Evolutionary conservation across 2,113 vertebrate genomes (phyloP).

Genomic region (Setophaga coronata): DNA sequence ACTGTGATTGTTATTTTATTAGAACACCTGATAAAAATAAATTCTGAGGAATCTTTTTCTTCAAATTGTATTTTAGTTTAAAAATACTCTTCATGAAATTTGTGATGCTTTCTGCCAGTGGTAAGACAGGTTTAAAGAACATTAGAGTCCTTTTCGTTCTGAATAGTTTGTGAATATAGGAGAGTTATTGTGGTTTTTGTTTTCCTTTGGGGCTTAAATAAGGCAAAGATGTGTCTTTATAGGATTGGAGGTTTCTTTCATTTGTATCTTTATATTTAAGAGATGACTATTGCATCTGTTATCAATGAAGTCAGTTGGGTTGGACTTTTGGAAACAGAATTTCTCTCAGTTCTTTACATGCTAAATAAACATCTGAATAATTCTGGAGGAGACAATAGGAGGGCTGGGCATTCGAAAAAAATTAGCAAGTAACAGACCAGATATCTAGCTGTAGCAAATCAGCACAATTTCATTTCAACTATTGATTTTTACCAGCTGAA

Average conservation of each 20-base stretch:
- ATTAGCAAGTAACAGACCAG: not conserved
- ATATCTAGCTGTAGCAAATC: not conserved
- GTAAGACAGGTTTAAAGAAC: conserved; percentile 6
- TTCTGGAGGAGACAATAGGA: not conserved
- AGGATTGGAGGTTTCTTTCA: not conserved
- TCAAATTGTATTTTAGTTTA: not conserved
- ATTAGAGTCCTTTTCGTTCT: not conserved
- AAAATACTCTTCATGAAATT: not conserved
- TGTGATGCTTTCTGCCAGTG: not conserved
- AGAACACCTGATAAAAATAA: not conserved
- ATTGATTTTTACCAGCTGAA: not conserved
- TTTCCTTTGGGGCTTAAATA: not conserved
- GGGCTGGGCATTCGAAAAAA: not conserved
- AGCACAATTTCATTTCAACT: not conserved
- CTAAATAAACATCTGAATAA: not conserved
- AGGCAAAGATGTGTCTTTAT: not conserved
- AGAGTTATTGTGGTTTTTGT: not conserved
- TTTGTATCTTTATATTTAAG: not conserved
- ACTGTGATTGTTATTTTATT: not conserved
- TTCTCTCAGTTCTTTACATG: not conserved
- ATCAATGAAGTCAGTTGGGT: not conserved
- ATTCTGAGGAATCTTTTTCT: not conserved
- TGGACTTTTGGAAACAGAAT: not conserved
- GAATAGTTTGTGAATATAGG: not conserved
- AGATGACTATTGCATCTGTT: not conserved